Evolutionary conservation across 2,888 invertebrate genomes (phyloP).

Genomic region (Pachydiplax longipennis): DNA sequence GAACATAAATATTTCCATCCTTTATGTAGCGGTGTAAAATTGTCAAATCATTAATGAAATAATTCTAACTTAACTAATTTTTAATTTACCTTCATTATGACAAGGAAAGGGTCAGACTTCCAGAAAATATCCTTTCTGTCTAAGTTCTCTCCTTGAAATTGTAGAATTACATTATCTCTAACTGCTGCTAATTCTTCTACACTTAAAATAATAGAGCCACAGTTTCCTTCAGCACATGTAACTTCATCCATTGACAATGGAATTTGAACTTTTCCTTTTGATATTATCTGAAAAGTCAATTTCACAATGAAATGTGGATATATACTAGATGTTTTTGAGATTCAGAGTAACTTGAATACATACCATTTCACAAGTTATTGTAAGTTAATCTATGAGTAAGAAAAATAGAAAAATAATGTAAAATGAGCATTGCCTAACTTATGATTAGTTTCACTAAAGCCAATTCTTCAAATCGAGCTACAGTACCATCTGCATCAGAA

Average conservation of each 20-base stretch:
- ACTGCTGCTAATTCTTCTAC: constrained; percentile 58
- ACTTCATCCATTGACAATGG: constrained; percentile 52
- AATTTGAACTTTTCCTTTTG: constrained; percentile 27
- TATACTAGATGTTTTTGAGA: too few relatives aligned
- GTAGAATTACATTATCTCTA: constrained; percentile 57
- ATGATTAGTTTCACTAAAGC: too few relatives aligned
- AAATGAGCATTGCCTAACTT: too few relatives aligned
- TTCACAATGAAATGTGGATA: neutral
- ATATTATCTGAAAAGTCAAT: neutral
- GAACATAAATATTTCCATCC: too few relatives aligned
- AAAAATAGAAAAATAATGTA: neutral
- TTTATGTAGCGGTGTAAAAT: too few relatives aligned
- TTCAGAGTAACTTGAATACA: neutral
- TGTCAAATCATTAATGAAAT: too few relatives aligned
- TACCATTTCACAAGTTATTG: neutral
- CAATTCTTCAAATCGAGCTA: too few relatives aligned
- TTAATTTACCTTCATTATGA: constrained; percentile 56
- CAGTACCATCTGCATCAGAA: too few relatives aligned
- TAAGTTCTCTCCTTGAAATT: constrained; percentile 56
- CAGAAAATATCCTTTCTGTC: constrained; percentile 59
- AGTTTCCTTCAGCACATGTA: constrained; percentile 45
- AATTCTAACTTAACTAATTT: too few relatives aligned
- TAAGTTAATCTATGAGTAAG: neutral
- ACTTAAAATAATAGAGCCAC: constrained; percentile 54
- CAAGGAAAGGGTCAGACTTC: constrained; percentile 58